A percentile compares a stretch with the other conserved stretches of the same genome.
These are phyloP conservation scores for Forbesichthys agassizii DNA, from an alignment of 2,113 vertebrate species.

Conservation along the genomic window DNA sequence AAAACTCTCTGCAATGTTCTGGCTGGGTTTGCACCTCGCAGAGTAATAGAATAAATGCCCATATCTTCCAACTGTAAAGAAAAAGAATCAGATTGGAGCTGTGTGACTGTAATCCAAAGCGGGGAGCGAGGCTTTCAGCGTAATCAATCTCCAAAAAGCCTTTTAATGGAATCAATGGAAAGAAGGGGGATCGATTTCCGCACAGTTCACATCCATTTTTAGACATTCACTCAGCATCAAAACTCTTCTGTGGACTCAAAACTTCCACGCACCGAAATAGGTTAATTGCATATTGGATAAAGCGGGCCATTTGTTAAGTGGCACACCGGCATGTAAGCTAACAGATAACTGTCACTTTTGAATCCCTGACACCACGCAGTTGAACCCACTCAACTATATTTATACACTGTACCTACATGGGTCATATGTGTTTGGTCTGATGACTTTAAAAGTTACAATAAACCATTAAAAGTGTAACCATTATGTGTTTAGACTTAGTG, in stretches of 20 bases:
- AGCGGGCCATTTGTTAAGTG: slow-evolving; percentile 67
- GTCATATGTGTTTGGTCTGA: too few species aligned
- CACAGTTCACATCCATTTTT: slow-evolving; percentile 70
- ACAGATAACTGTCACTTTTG: slow-evolving; percentile 11
- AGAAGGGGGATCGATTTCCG: slow-evolving; percentile 73
- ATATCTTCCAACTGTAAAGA: slow-evolving; percentile 64
- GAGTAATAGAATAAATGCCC: slow-evolving; percentile 70
- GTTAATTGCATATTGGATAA: slow-evolving; percentile 74
- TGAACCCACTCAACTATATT: neutral
- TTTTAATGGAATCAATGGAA: slow-evolving; percentile 81
- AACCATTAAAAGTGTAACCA: too few species aligned
- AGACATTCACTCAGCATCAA: slow-evolving; percentile 69
- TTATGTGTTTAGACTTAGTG: too few species aligned
- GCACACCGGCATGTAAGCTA: slow-evolving; percentile 49
- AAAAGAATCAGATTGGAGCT: slow-evolving; percentile 50
- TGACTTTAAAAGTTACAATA: too few species aligned
- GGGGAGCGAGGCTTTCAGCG: slow-evolving; percentile 70
- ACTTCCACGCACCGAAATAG: slow-evolving; percentile 67
- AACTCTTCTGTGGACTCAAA: slow-evolving; percentile 57
- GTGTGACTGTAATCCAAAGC: slow-evolving; percentile 70
- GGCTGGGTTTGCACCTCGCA: slow-evolving; percentile 55
- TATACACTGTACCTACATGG: too few species aligned
- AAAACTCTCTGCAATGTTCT: slow-evolving; percentile 56
- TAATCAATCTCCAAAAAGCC: slow-evolving; percentile 80
- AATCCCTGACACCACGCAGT: too few species aligned